Base-by-base conservation (phyloP, 2,888 invertebrate species). In the Drosophila paranaensis region DNA sequence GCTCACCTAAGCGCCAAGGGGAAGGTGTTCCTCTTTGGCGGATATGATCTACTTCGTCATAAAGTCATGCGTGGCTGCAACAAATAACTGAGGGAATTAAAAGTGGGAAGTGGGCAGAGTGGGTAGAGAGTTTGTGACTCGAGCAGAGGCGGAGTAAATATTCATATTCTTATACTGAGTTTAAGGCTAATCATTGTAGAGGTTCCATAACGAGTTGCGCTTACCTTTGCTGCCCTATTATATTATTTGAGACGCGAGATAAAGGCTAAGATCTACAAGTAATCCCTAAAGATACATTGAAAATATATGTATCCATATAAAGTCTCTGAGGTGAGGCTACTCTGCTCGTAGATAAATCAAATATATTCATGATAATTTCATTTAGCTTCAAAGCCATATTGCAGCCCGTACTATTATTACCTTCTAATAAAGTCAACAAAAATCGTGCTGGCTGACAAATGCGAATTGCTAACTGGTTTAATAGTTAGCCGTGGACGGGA, bases 1-100 rank as follows among this genome's bases (percentile, higher is more conserved):
- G 20, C 86, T 85, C 81, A 83, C 86, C 90, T 85, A 89, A 88
- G 67, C 65, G 51, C 72, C 79, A 58, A 30, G 37, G 61, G 79
- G 51, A 66, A 75, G 50, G 51, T 66, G 66, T 55, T 71, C 64
- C 67, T 64, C 69, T 79, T 64, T 42, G 46, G 30, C 60, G 66
- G 57, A 55, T 43, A 76, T 67, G 51, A 72, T 62, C 45, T 64
- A 67, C 42, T 62, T 48, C 81, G 70, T 67, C 74, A 75, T 51
- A 63, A 37, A 37, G 14, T 14, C 40, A 53, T 39, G 45, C 50
- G 65, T 39, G 64, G 6, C n/a, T 14, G 53, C 60, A 60, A 13
- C 20, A 74, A 78, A 75, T 78, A 62, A 74, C 58, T 60, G n/a
- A 58, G 79, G 74, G 75, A 78, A 75, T 75, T 60, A 60, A 33